A percentile compares a stretch with the other conserved stretches of the same genome.
phyloP scores from a whole-genome alignment of 37 sponge, comb jelly and placozoan genomes.

The Cliona cf. orientalis region DNA sequence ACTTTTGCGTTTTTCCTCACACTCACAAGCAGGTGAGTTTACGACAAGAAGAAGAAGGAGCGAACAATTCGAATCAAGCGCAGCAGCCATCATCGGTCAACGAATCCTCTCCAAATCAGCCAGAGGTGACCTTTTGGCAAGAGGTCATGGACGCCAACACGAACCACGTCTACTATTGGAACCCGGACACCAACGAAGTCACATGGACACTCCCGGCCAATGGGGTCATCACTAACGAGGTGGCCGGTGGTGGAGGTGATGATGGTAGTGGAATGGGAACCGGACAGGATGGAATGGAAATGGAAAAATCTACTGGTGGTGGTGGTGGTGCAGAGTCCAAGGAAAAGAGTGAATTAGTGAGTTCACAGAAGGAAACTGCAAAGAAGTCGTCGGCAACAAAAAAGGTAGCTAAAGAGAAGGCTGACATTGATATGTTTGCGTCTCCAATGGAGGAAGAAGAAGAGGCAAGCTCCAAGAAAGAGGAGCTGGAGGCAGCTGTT shows the following conservation, averaged over 20 bases:
- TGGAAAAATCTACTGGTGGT: background rate
- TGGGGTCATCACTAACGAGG: conserved; percentile 32
- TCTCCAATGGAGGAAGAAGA: no score
- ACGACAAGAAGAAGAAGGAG: no score
- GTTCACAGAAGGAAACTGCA: background rate
- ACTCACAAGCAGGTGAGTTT: no score
- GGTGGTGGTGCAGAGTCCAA: background rate
- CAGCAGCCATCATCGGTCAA: no score
- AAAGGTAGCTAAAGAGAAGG: no score
- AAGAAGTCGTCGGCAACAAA: background rate
- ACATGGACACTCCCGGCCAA: conserved; percentile 57
- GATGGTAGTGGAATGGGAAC: background rate
- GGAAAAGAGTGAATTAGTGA: background rate
- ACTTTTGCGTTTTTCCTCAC: no score
- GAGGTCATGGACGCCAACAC: conserved; percentile 59
- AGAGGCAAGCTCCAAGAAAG: no score
- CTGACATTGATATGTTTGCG: no score
- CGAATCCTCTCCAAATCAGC: no score
- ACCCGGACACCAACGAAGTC: conserved; percentile 46
- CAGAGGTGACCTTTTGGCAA: conserved; percentile 53
- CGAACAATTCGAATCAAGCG: no score
- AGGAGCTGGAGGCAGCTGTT: no score
- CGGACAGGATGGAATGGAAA: background rate
- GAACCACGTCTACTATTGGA: conserved; percentile 69
- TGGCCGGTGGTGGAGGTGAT: no score